Conservation (phyloP, 2,888 invertebrate species). For the Pandemis cinnamomeana region DNA sequence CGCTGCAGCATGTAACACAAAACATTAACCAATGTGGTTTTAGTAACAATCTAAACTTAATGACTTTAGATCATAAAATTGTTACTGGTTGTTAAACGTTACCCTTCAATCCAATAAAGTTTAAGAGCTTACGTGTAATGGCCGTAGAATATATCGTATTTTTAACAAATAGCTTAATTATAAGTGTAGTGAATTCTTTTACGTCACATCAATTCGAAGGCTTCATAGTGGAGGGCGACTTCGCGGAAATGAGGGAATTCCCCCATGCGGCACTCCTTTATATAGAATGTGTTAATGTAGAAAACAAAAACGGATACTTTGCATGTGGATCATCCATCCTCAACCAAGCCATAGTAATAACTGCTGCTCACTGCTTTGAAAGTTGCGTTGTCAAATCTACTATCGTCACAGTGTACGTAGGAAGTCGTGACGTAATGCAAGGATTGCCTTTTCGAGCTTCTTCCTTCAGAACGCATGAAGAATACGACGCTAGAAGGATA, state of each 20-base stretch:
- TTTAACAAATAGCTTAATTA: not conserved
- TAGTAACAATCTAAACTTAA: not conserved
- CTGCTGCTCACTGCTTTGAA: not conserved
- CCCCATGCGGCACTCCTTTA: not conserved
- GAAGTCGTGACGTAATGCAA: not conserved
- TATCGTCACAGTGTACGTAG: not conserved
- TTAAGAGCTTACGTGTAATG: not conserved
- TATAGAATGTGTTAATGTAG: not conserved
- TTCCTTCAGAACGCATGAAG: not conserved
- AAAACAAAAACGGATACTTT: not conserved
- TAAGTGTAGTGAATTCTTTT: not conserved
- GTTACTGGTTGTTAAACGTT: not conserved
- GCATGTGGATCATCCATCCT: not conserved
- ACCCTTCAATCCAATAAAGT: not conserved
- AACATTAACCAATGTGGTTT: not conserved
- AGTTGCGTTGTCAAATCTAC: not conserved
- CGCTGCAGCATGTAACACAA: not conserved
- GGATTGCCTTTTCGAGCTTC: not conserved
- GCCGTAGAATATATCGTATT: not conserved
- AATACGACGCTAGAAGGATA: not conserved
- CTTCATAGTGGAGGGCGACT: not conserved
- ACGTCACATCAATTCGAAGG: not conserved
- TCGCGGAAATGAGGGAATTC: not conserved
- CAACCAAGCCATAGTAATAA: not conserved
- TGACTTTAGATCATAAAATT: not conserved